Evolutionary conservation across 2,113 vertebrate species (phyloP).

Genomic region (Hippoglossus stenolepis): DNA sequence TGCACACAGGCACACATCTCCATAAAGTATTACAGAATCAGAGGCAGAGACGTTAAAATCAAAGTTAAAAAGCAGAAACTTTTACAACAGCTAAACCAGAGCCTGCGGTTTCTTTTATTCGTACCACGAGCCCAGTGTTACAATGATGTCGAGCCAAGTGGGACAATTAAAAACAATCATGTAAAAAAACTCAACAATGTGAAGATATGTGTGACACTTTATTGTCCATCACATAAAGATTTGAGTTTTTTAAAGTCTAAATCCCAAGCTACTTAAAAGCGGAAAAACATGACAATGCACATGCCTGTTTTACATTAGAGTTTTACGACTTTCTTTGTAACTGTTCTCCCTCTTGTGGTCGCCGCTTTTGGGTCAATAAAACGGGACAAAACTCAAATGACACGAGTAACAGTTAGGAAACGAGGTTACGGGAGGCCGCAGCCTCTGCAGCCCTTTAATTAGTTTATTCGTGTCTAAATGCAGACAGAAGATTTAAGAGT

Average conservation of each 20-base stretch:
- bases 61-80: conserved; percentile 43
- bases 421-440: conserved; percentile 46
- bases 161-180: conserved; percentile 4
- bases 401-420: conserved; percentile 51
- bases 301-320: conserved; percentile 25
- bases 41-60: conserved; percentile 34
- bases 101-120: conserved; percentile 21
- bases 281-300: neutral
- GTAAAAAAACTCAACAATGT: neutral
- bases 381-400: conserved; percentile 45
- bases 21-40: conserved; percentile 33
- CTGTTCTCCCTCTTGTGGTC: conserved; percentile 12
- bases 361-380: conserved; percentile 31
- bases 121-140: neutral
- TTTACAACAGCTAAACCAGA: conserved; percentile 14
- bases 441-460: conserved; percentile 71
- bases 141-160: conserved; percentile 13
- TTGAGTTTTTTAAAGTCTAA: conserved; percentile 28
- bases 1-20: conserved; percentile 18
- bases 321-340: conserved; percentile 25
- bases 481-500: conserved; percentile 68
- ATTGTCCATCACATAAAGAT: conserved; percentile 3
- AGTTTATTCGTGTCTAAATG: conserved; percentile 78
- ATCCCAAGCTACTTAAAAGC: conserved; percentile 35
- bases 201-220: neutral